Evolutionary conservation across 1,140 invertebrate genomes (phyloP).

Genomic region (Battus philenor): DNA sequence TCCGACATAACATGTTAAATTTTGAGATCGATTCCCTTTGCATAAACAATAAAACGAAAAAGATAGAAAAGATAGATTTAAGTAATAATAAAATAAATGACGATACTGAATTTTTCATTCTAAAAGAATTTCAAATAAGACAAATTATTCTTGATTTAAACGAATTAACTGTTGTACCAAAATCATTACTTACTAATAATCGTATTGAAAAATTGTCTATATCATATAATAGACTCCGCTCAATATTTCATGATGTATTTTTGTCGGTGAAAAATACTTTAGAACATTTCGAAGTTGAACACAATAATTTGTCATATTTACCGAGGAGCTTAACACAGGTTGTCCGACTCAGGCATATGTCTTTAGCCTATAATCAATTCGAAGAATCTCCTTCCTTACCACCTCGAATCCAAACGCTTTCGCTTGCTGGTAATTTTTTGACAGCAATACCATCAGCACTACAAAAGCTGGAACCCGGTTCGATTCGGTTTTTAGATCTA

Average conservation of each 20-base stretch:
- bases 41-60: constrained; percentile 78
- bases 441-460: constrained; percentile 82
- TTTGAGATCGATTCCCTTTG: constrained; percentile 77
- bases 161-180: constrained; percentile 80
- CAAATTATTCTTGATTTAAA: constrained; percentile 90
- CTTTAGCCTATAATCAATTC: constrained; percentile 88
- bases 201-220: constrained; percentile 85
- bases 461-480: constrained; percentile 80
- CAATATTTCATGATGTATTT: constrained; percentile 83
- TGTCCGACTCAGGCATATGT: constrained; percentile 85
- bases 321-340: constrained; percentile 82
- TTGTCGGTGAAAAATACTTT: constrained; percentile 82
- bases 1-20: constrained; percentile 87
- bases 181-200: constrained; percentile 81
- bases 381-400: constrained; percentile 71
- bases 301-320: constrained; percentile 83
- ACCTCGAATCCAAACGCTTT: constrained; percentile 84
- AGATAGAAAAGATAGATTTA: constrained; percentile 88
- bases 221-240: constrained; percentile 84
- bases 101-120: constrained; percentile 77
- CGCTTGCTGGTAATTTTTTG: constrained; percentile 88
- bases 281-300: constrained; percentile 89
- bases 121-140: constrained; percentile 83
- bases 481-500: constrained; percentile 88
- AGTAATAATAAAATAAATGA: constrained; percentile 87